phyloP scores from a whole-genome alignment of 2,797 vertebrate species.

The Lacerta agilis region DNA sequence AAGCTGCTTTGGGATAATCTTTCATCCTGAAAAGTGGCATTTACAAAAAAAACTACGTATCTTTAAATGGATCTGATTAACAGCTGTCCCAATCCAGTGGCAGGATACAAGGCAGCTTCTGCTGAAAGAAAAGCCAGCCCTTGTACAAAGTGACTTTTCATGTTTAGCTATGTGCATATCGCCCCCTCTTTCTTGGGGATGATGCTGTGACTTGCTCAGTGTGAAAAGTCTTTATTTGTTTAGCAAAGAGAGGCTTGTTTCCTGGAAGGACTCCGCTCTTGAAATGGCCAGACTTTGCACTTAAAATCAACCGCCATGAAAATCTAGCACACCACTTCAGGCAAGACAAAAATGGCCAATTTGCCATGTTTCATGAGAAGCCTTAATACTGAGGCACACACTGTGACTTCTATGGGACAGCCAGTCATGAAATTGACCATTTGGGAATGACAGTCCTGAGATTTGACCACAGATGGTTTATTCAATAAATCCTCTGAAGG shows the following conservation, averaged over 20 bases:
- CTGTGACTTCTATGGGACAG: not conserved
- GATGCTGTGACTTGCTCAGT: not conserved
- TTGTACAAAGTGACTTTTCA: not conserved
- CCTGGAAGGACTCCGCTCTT: not conserved
- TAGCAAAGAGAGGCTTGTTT: not conserved
- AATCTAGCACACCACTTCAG: not conserved
- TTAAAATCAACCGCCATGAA: not conserved
- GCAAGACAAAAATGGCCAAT: not conserved
- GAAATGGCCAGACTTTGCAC: not conserved
- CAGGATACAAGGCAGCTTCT: too few species aligned
- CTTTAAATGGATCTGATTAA: not conserved
- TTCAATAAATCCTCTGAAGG: not conserved
- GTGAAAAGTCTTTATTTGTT: not conserved
- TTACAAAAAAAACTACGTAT: too few species aligned
- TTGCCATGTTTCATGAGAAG: not conserved
- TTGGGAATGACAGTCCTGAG: not conserved
- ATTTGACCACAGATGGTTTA: not conserved
- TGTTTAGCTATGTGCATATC: too few species aligned
- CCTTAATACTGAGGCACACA: not conserved
- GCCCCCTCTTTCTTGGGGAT: not conserved
- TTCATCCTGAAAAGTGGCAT: too few species aligned
- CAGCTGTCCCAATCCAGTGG: too few species aligned
- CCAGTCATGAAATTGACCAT: not conserved
- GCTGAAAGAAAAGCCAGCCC: not conserved
- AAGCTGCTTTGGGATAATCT: too few species aligned